phyloP scores from a whole-genome alignment of 2,888 invertebrate genomes.

The Emmelina monodactyla region DNA sequence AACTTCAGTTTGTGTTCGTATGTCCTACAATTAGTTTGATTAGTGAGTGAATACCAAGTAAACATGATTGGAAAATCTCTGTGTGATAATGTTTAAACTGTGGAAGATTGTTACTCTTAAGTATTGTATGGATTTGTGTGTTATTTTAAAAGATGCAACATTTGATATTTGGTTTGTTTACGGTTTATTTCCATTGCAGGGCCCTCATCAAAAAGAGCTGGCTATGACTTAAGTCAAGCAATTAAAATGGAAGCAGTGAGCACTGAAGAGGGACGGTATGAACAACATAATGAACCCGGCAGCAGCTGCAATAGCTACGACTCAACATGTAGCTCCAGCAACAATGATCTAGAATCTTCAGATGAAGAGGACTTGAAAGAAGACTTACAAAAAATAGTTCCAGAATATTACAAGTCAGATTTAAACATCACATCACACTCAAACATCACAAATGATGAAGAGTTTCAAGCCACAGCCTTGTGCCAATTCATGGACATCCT shows the following conservation, averaged over 20 bases:
- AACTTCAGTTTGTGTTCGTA: neutral
- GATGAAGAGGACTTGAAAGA: constrained; percentile 51
- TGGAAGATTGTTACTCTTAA: constrained; percentile 42
- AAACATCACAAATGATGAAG: constrained; percentile 52
- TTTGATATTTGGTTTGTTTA: constrained; percentile 1
- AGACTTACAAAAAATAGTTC: constrained; percentile 52
- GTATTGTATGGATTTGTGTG: constrained; percentile 30
- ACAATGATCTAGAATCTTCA: constrained; percentile 34
- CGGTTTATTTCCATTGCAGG: constrained; percentile 31
- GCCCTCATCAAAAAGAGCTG: constrained; percentile 37
- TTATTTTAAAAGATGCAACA: neutral
- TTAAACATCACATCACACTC: constrained; percentile 50
- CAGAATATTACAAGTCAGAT: constrained; percentile 55
- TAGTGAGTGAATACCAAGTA: constrained; percentile 14
- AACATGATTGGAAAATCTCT: constrained; percentile 9
- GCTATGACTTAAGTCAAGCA: constrained; percentile 54
- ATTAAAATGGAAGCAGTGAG: constrained; percentile 58
- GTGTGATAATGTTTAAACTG: constrained; percentile 36
- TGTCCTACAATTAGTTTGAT: constrained; percentile 12
- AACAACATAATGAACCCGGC: constrained; percentile 38
- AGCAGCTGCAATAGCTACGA: constrained; percentile 44
- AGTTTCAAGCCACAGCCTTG: constrained; percentile 55
- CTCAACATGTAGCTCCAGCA: constrained; percentile 39
- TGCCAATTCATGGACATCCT: constrained; percentile 64
- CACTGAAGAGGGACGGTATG: constrained; percentile 45